These are phyloP conservation scores for Procapra przewalskii DNA, from an alignment of 2,113 vertebrate genomes.

Conservation along the genomic window DNA sequence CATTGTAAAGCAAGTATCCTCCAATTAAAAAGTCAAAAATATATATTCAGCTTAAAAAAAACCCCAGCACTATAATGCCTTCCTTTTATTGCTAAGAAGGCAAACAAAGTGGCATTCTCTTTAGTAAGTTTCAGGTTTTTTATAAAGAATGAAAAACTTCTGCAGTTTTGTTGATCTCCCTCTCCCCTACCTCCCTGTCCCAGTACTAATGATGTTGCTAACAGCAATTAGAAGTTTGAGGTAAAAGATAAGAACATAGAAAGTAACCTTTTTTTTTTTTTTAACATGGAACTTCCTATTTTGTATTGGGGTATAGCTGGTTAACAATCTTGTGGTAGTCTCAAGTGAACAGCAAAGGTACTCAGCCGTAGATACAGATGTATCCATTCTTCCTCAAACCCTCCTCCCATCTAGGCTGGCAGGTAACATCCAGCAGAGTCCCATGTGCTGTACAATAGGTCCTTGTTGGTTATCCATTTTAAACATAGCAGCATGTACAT, in stretches of 20 bases:
- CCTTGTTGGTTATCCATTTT: neutral
- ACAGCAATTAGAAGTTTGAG: neutral
- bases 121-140: neutral
- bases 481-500: neutral
- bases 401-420: neutral
- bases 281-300: neutral
- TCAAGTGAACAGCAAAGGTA: neutral
- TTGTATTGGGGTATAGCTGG: neutral
- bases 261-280: neutral
- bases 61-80: neutral
- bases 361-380: neutral
- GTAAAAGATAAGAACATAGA: neutral
- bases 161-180: neutral
- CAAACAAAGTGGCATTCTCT: neutral
- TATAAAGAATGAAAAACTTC: neutral
- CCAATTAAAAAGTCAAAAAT: neutral
- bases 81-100: neutral
- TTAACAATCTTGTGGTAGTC: neutral
- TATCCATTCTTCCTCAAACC: neutral
- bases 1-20: neutral
- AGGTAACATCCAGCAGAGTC: neutral
- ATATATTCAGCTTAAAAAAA: neutral
- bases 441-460: neutral
- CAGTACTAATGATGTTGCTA: neutral
- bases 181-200: neutral